These are phyloP conservation scores for Threskiornis aethiopicus DNA, from an alignment of 2,797 vertebrate genomes.

Conservation along the genomic window DNA sequence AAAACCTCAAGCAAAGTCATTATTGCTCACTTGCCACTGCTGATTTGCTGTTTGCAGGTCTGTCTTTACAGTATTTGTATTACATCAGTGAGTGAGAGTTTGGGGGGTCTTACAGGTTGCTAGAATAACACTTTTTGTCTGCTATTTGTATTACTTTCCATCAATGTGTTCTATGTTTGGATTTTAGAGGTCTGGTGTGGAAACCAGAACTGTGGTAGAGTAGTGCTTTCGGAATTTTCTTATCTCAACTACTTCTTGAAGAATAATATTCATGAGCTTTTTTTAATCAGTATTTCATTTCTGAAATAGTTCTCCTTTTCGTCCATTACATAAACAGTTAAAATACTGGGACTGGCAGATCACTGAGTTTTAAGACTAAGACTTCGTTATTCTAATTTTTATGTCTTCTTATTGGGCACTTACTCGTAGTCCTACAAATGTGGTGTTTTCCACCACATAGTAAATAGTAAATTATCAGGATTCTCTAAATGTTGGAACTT, in stretches of 20 bases:
- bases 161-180: rapidly evolving
- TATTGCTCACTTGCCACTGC: conserved; percentile 94
- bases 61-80: not conserved
- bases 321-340: not conserved
- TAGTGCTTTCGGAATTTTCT: not conserved
- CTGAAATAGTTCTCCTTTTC: not conserved
- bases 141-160: not conserved
- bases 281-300: not conserved
- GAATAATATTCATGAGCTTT: rapidly evolving
- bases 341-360: not conserved
- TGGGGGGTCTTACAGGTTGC: not conserved
- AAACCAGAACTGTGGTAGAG: not conserved
- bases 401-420: not conserved
- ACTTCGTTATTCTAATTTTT: not conserved
- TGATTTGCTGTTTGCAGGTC: conserved; percentile 97
- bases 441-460: not conserved
- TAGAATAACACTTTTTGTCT: not conserved
- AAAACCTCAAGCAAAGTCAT: conserved; percentile 98
- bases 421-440: not conserved
- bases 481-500: not conserved
- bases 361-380: not conserved
- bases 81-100: not conserved
- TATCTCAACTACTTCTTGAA: not conserved
- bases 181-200: not conserved
- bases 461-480: not conserved